These are phyloP conservation scores for Mongoloraphidia duomilia DNA, from an alignment of 2,888 invertebrate genomes.

Conservation along the genomic window DNA sequence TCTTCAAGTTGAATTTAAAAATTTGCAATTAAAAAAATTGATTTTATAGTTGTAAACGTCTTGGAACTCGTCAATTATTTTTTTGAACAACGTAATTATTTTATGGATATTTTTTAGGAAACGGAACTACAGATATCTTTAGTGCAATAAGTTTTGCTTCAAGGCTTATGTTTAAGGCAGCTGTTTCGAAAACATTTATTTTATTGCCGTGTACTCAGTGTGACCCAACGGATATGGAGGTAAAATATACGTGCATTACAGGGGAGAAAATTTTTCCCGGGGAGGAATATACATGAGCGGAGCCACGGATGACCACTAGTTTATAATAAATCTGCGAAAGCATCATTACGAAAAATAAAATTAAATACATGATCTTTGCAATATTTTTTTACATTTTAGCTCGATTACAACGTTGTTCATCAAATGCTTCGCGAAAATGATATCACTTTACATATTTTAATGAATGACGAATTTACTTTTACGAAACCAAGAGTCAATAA, in stretches of 20 bases:
- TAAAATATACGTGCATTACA: slow-evolving; percentile 25
- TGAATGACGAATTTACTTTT: slow-evolving; percentile 66
- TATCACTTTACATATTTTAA: slow-evolving; percentile 66
- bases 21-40: no score
- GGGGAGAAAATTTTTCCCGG: no score
- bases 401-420: slow-evolving; percentile 70
- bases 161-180: slow-evolving; percentile 62
- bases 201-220: slow-evolving; percentile 70
- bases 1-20: no score
- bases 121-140: slow-evolving; percentile 55
- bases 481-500: slow-evolving; percentile 57
- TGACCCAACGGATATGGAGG: slow-evolving; percentile 50
- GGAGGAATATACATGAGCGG: no score
- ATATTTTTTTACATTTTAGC: slow-evolving; percentile 32
- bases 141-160: slow-evolving; percentile 61
- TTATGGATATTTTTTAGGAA: slow-evolving; percentile 22
- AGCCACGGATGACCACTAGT: no score
- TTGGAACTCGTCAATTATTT: no score
- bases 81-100: no score
- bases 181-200: slow-evolving; percentile 69
- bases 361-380: slow-evolving; percentile 10
- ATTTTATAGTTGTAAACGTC: no score
- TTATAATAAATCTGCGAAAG: neutral
- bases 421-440: slow-evolving; percentile 70
- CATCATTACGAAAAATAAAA: slow-evolving; percentile 2